Conservation (phyloP, 1,140 invertebrate species). For the Drosophila repletoides region DNA sequence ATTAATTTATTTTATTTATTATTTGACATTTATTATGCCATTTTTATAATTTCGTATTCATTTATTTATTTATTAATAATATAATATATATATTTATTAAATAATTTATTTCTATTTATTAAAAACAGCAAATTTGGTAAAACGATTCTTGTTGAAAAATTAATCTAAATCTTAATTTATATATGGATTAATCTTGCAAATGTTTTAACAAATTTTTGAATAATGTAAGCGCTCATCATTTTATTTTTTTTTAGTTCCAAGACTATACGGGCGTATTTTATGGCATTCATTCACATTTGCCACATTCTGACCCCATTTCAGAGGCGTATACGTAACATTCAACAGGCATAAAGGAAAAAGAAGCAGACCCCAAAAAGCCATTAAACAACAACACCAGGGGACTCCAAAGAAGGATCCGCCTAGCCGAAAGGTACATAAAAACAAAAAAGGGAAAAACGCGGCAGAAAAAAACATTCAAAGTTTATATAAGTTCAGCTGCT, state of each 20-base stretch:
- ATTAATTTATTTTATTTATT: not conserved
- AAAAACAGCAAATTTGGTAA: too few species aligned
- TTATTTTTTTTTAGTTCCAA: not conserved
- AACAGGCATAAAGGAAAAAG: constrained; percentile 16
- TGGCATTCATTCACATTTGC: not conserved
- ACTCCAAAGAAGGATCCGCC: constrained; percentile 48
- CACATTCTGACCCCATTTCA: constrained; percentile 28
- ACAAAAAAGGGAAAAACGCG: not conserved
- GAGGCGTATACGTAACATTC: constrained; percentile 63
- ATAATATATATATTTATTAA: too few species aligned
- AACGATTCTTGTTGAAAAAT: too few species aligned
- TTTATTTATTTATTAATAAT: too few species aligned
- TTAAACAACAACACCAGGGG: constrained; percentile 25
- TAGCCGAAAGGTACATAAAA: constrained; percentile 33
- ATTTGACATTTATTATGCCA: not conserved
- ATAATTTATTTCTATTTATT: too few species aligned
- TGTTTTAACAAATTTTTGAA: too few species aligned
- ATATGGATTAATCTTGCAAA: too few species aligned
- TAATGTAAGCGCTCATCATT: too few species aligned
- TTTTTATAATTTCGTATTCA: too few species aligned
- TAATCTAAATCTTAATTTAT: too few species aligned
- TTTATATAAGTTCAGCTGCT: constrained; percentile 49
- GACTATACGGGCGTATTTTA: constrained; percentile 3
- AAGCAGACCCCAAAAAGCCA: constrained; percentile 14
- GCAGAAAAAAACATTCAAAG: constrained; percentile 19